These are phyloP conservation scores for Geococcyx californianus DNA, from an alignment of 2,113 vertebrate species.

Conservation along the genomic window DNA sequence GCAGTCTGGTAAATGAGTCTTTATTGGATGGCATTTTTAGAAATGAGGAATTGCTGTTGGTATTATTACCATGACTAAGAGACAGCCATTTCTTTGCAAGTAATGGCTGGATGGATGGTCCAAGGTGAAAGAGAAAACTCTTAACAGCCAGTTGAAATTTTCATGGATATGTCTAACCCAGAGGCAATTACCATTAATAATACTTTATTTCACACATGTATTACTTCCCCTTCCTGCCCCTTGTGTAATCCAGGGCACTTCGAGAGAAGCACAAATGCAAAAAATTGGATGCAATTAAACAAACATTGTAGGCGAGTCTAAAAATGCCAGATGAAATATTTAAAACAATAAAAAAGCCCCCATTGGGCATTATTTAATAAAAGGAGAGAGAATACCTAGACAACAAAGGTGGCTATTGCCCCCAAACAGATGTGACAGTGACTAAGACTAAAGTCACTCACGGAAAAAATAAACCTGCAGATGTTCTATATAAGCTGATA, in stretches of 20 bases:
- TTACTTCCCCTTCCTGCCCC: neutral
- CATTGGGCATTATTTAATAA: neutral
- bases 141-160: neutral
- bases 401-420: neutral
- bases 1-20: neutral
- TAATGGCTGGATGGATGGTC: neutral
- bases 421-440: neutral
- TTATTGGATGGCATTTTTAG: neutral
- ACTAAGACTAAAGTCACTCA: neutral
- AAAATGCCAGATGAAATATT: neutral
- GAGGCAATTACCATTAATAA: constrained; percentile 31
- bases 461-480: neutral
- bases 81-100: neutral
- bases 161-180: neutral
- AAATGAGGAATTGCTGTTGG: neutral
- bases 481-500: neutral
- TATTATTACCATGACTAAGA: neutral
- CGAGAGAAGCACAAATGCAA: neutral
- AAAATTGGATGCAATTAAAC: neutral
- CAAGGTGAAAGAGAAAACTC: constrained; percentile 23
- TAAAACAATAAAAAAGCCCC: neutral
- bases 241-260: constrained; percentile 3
- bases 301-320: neutral
- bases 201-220: neutral
- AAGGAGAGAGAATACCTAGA: neutral